These are phyloP conservation scores for Poliocrania exsul DNA, from an alignment of 2,797 vertebrate genomes.

Conservation along the genomic window DNA sequence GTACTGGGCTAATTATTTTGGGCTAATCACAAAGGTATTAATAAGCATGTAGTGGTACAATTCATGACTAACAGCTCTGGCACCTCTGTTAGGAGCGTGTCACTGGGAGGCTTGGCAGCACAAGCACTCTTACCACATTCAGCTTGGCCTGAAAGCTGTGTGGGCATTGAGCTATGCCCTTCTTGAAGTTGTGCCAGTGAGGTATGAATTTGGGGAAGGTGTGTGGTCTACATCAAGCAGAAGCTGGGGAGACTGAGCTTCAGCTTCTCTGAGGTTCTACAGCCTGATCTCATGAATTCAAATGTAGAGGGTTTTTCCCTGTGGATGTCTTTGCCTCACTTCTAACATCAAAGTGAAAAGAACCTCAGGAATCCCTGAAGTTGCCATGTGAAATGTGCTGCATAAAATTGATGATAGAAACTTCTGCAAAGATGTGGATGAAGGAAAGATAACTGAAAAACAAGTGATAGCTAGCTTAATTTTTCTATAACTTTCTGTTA, in stretches of 20 bases:
- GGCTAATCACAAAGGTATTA: background rate
- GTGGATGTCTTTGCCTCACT: background rate
- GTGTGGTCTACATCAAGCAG: background rate
- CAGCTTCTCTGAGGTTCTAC: background rate
- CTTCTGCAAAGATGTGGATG: background rate
- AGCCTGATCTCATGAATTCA: background rate
- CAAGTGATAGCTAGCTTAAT: background rate
- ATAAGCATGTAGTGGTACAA: constrained; percentile 3
- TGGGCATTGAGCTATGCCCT: background rate
- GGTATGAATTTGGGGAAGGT: background rate
- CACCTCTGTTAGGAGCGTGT: background rate
- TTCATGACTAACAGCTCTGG: background rate
- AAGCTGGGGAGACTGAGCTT: background rate
- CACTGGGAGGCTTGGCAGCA: background rate
- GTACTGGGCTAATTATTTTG: constrained; percentile 17
- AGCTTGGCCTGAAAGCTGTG: background rate
- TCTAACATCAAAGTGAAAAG: constrained; percentile 15
- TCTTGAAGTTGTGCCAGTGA: background rate
- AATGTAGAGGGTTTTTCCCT: background rate
- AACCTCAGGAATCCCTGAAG: constrained; percentile 5
- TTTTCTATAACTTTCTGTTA: background rate
- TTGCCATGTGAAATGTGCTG: background rate
- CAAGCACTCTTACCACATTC: background rate
- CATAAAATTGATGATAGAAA: background rate
- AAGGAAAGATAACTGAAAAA: background rate